Evolutionary conservation across 1,140 invertebrate species (phyloP).

Genomic region (Anastrepha ludens): DNA sequence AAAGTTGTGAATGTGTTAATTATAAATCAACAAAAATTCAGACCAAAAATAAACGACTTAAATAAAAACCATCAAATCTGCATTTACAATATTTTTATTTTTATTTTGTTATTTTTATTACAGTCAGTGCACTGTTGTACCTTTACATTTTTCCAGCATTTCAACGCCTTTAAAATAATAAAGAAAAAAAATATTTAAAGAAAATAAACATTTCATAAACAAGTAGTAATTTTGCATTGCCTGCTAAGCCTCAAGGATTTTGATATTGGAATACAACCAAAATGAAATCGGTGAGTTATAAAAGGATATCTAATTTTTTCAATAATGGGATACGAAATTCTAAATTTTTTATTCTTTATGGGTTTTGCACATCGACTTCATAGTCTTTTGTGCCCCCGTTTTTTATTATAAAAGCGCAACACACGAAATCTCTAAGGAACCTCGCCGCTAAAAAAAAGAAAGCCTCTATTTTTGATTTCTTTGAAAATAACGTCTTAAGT

Average conservation of each 20-base stretch:
- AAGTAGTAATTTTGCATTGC: not conserved
- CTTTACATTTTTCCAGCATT: not conserved
- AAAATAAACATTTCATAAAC: not conserved
- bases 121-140: not conserved
- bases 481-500: too few species aligned
- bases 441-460: too few species aligned
- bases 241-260: not conserved
- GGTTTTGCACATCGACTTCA: too few species aligned
- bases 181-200: not conserved
- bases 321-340: too few species aligned
- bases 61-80: not conserved
- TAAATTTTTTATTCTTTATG: too few species aligned
- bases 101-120: not conserved
- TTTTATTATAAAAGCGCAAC: too few species aligned
- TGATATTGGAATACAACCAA: not conserved
- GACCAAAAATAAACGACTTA: not conserved
- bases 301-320: not conserved
- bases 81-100: not conserved
- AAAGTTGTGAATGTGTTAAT: conserved; percentile 24
- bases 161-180: not conserved
- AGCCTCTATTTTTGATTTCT: too few species aligned
- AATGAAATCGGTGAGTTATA: conserved; percentile 12
- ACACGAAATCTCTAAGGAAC: too few species aligned
- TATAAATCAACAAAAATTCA: not conserved
- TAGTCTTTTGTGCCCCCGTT: too few species aligned